phyloP scores from a whole-genome alignment of 2,113 vertebrate genomes.

The Ictalurus punctatus region DNA sequence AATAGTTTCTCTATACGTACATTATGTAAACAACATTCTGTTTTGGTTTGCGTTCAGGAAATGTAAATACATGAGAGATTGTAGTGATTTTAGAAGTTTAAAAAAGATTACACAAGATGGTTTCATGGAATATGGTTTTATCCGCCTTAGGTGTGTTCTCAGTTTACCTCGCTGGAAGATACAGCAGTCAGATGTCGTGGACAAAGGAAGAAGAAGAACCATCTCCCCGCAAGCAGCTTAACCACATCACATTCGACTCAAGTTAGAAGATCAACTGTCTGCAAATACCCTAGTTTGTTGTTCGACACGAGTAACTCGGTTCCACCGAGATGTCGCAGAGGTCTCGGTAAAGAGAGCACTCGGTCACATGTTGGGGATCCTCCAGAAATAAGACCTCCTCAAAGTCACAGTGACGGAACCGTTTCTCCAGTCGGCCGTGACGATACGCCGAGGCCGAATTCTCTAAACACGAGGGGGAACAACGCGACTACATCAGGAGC shows the following conservation, averaged over 20 bases:
- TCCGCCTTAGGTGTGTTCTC: constrained; percentile 76
- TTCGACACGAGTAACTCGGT: constrained; percentile 66
- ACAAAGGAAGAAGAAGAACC: constrained; percentile 40
- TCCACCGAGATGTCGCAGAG: constrained; percentile 42
- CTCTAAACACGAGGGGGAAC: constrained; percentile 26
- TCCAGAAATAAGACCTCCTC: not conserved
- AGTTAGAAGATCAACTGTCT: constrained; percentile 61
- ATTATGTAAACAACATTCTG: not conserved
- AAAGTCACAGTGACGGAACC: not conserved
- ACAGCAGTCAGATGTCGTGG: constrained; percentile 50
- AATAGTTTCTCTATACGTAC: not conserved
- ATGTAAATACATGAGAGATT: not conserved
- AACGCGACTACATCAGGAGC: not conserved
- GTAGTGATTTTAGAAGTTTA: not conserved
- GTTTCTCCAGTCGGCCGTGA: constrained; percentile 1
- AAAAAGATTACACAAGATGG: not conserved
- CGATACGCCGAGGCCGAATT: constrained; percentile 21
- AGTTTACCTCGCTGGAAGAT: constrained; percentile 73
- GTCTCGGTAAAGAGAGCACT: constrained; percentile 11
- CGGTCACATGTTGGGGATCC: not conserved
- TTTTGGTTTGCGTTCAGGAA: not conserved
- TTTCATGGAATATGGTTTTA: not conserved
- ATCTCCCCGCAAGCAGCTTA: constrained; percentile 48
- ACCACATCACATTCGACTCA: constrained; percentile 55
- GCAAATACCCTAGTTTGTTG: constrained; percentile 75